Base-by-base conservation (phyloP, 2,113 vertebrate genomes). In the Aplodontia rufa region DNA sequence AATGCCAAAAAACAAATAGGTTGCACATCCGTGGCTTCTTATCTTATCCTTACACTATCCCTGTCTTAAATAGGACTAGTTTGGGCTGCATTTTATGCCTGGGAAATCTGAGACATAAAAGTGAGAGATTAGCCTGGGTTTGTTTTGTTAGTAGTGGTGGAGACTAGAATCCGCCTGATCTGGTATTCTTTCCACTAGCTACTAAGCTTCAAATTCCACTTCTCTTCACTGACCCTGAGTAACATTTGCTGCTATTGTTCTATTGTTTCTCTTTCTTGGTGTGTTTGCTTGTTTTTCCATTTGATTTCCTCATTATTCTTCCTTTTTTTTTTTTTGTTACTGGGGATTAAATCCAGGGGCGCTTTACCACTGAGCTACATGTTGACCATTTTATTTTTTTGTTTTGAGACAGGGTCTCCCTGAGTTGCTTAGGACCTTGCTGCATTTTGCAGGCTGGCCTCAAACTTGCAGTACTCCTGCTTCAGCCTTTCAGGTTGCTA, bases 261-360 rank as follows among this genome's bases (percentile, higher is more conserved):
- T 92, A 83, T 53, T 66, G 62, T 66, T 66, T 66, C 28, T 60
- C 58, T 60, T 22, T 66, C 35, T 35, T 35, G 9, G 37, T 71
- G 51, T 87, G 78, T 58, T 72, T 91, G 66, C 87, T 82, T 92
- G 40, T 93, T 76, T 97, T 93, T 87, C 32, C 75, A 58, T 79
- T 47, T 49, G 9, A 60, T 58, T 58, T 10, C 14, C 0, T 37
- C 51, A 60, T 60, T 60, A 10, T 26, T 58, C 26, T 60, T 53
- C 3, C 19, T 53, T 19, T 60, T 28, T 20, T 60, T 20, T 60
- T 60, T 60, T 60, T 60, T 60, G 58, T 8, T 28, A 28, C 3
- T 60, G 24, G 26, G 58, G 2, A 26, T 60, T 60, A 26, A 26
- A 26, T 60, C 58, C 58, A 60, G 11, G 24, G 58, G 19, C 24